Conservation (phyloP, 1,140 invertebrate species). For the Ruditapes philippinarum region DNA sequence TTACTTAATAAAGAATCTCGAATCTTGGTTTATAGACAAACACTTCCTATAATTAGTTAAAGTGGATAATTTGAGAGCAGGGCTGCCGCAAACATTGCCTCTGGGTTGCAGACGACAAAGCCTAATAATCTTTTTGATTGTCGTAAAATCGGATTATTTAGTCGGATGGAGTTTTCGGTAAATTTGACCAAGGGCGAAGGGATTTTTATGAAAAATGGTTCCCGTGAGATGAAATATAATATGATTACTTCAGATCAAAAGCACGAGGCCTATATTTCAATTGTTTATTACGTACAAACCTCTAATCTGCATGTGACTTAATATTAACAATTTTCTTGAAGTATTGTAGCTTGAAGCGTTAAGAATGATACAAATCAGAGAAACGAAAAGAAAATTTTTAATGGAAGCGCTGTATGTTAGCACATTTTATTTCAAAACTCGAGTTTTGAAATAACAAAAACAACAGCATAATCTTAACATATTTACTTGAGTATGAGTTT, state of each 20-base stretch:
- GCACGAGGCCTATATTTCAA: background rate
- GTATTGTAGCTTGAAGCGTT: too few species aligned
- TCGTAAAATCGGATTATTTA: constrained; percentile 3
- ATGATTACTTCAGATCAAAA: constrained; percentile 17
- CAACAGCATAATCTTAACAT: too few species aligned
- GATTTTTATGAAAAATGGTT: background rate
- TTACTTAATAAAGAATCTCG: too few species aligned
- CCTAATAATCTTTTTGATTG: background rate
- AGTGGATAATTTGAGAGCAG: constrained; percentile 22
- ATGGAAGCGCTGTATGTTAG: too few species aligned
- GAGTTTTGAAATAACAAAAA: too few species aligned
- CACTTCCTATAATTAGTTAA: background rate
- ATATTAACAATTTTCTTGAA: too few species aligned
- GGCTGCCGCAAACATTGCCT: background rate
- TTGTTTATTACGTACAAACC: background rate
- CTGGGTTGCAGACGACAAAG: background rate
- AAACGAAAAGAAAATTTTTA: too few species aligned
- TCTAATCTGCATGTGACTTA: too few species aligned
- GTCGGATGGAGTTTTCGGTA: background rate
- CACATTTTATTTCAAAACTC: too few species aligned
- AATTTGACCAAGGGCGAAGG: background rate
- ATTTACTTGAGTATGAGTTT: too few species aligned
- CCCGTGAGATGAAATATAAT: background rate
- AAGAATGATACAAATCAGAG: too few species aligned
- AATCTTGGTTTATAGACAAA: constrained; percentile 43